Evolutionary conservation across 1,140 invertebrate genomes (phyloP), one percentile per base, ranked within the genome.

Genomic region (Meloidogyne floridensis): DNA sequence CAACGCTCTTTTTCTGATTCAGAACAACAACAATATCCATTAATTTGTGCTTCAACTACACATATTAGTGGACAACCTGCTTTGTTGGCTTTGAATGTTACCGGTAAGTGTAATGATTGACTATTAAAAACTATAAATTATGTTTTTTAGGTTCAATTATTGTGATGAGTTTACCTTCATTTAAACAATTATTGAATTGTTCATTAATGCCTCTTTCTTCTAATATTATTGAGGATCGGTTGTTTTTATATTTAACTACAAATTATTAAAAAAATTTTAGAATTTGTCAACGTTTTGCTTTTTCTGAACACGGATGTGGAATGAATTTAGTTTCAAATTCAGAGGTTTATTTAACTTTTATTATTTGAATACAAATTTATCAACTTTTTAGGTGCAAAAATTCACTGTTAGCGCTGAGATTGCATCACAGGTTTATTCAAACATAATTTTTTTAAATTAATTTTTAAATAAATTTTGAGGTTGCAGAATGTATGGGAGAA

Each of bases 221-320:
- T n/a, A 89, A 89, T 56, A 80, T 32, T 32, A 32, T 89, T 47
- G 88, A 90, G 69, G 89, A 89, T 74, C 84, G 85, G 89, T 89
- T 81, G 81, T 86, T 87, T 80, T 77, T 83, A 5, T 53, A 74
- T 84, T 56, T 70, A 47, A 32, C 15, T 47, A 42, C 6, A 18
- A 32, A 43, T 59, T 81, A 42, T 32, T 43, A 80, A 47, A 43
- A 10, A 18, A n/a, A n/a, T 85, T 89, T 81, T 76, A 89, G 88
- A 2, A 85, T 90, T 71, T 87, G 84, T 69, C 80, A 84, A 71
- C 77, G 72, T 56, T 90, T 81, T n/a, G 70, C 89, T 2, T 82
- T 89, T 76, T 89, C 87, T 65, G 88, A 89, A 54, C 85, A 89
- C 78, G 88, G 89, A 47, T 78, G 90, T 72, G 88, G 89, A 20